Percentiles rank a stretch among this genome's conserved stretches.
phyloP scores from a whole-genome alignment of 2,888 invertebrate species.

The Conomelus anceps region DNA sequence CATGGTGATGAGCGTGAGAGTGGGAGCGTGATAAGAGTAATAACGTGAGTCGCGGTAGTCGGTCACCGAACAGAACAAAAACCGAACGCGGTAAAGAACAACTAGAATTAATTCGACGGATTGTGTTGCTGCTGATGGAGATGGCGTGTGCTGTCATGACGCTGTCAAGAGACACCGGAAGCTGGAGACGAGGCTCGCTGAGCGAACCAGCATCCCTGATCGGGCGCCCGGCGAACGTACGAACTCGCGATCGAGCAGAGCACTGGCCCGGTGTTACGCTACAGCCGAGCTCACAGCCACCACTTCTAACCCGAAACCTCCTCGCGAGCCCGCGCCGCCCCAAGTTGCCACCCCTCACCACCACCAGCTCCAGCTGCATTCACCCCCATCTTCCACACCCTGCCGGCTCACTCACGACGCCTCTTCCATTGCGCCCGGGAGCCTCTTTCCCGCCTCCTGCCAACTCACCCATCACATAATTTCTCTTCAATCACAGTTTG shows the following conservation, averaged over 20 bases:
- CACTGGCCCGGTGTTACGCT: too few species aligned
- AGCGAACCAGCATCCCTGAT: neutral
- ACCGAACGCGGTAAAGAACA: neutral
- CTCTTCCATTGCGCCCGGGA: neutral
- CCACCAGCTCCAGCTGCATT: slow-evolving; percentile 13
- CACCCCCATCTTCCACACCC: slow-evolving; percentile 17
- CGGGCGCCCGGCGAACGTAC: neutral
- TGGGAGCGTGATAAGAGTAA: neutral
- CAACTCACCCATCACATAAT: neutral
- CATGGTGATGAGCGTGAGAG: slow-evolving; percentile 38
- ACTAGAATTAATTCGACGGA: neutral
- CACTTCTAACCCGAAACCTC: neutral
- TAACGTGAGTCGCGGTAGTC: neutral
- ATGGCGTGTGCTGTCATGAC: neutral
- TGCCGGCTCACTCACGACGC: neutral
- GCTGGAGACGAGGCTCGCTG: slow-evolving; percentile 17
- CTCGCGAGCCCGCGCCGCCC: neutral
- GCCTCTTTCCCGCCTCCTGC: neutral
- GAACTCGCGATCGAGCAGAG: slow-evolving; percentile 1
- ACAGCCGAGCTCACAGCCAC: neutral
- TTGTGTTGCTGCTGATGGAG: neutral
- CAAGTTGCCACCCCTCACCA: slow-evolving; percentile 12
- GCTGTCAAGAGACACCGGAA: slow-evolving; percentile 6
- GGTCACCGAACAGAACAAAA: neutral
- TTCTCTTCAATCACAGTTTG: slow-evolving; percentile 1